Conservation (phyloP, 2,888 invertebrate species). For the Cheiracanthium punctorium region DNA sequence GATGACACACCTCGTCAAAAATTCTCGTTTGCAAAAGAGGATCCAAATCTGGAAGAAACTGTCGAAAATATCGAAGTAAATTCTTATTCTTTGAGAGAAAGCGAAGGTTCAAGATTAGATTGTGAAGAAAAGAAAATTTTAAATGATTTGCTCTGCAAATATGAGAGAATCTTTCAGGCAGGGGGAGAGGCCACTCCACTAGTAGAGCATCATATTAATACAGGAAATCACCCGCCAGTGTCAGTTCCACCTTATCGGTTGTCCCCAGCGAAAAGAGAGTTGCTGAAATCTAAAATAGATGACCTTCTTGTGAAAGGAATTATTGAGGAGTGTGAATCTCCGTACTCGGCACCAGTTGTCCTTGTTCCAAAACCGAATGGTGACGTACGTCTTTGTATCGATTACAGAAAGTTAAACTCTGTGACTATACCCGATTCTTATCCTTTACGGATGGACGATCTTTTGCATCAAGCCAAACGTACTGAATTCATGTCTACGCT, state of each 20-base stretch:
- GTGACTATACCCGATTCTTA: no score
- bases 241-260: not conserved
- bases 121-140: not conserved
- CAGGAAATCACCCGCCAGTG: not conserved
- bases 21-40: not conserved
- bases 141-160: not conserved
- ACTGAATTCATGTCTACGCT: no score
- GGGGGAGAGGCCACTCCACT: not conserved
- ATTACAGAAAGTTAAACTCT: no score
- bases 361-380: no score
- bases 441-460: no score
- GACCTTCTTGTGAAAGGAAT: no score
- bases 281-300: no score
- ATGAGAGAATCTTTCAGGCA: not conserved
- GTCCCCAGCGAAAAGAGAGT: no score
- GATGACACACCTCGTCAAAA: not conserved
- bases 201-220: slow-evolving; percentile 5
- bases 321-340: no score
- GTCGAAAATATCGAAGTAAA: not conserved
- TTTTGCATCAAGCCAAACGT: no score
- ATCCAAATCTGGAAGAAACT: not conserved
- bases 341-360: no score
- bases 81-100: not conserved
- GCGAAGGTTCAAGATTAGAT: not conserved
- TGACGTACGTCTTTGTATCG: no score